Evolutionary conservation across 2,113 vertebrate species (phyloP), one percentile per base, ranked within the genome.

Genomic region (Tachycineta bicolor): DNA sequence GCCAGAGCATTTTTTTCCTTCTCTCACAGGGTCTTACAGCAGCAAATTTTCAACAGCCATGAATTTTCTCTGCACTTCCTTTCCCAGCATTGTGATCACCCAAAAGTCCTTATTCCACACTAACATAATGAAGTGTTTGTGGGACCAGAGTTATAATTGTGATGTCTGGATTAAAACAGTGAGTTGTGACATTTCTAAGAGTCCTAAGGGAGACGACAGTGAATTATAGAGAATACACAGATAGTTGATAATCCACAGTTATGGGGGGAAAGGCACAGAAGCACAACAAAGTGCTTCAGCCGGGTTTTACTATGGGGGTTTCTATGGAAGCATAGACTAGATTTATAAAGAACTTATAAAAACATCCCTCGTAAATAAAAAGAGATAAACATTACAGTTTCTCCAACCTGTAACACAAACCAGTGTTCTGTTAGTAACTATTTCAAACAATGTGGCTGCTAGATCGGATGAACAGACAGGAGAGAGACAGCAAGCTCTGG

Each of bases 1-100:
- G 37, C 37, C 58, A 86, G 41, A 80, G 46, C 68, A 87, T 50
- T 83, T 68, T 81, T 63, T 74, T 49, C 34, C 44, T 94, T 83
- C 62, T 90, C 73, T 94, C 62, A 60, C n/a, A 43, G 24, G 5
- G 23, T 84, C 69, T 89, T 94, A 65, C 76, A 89, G 60, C 52
- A 92, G 68, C 76, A 92, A 68, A 92, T 34, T 71, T 83, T 84
- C 65, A 94, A 46, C 28, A n/a, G 73, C n/a, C 31, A 68, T 71
- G 41, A 68, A 67, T 83, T 87, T 93, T 87, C 49, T 55, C 52
- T 58, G 33, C 34, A 58, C 67, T 89, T 96, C 92, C 80, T 95
- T 92, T 95, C 88, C 93, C 86, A 90, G 64, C 83, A 84, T 56
- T 93, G 77, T 82, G 86, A 92, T 89, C 49, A 69, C 29, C 19